phyloP scores from a whole-genome alignment of 1,140 invertebrate genomes.

The Diploscapter pachys region DNA sequence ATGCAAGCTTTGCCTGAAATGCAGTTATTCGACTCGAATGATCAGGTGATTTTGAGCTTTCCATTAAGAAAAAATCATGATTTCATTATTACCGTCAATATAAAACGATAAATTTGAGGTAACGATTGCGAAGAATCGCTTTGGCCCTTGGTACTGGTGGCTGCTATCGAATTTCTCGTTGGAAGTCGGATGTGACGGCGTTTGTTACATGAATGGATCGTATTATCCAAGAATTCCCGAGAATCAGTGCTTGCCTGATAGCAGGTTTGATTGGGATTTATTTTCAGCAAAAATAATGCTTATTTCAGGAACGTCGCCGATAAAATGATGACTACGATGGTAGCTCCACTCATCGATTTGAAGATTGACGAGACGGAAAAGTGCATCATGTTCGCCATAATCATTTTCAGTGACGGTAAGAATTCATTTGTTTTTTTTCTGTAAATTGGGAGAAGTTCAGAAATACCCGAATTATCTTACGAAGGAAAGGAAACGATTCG shows the following conservation, averaged over 20 bases:
- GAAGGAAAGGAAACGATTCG: constrained; percentile 21
- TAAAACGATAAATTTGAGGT: neutral
- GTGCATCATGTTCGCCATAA: constrained; percentile 32
- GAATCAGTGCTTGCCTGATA: constrained; percentile 33
- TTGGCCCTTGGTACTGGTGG: constrained; percentile 41
- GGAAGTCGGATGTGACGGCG: constrained; percentile 27
- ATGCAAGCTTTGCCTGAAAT: constrained; percentile 32
- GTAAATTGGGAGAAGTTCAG: constrained; percentile 13
- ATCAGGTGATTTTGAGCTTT: constrained; percentile 5
- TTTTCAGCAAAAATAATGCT: neutral
- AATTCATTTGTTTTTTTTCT: neutral
- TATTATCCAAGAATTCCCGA: constrained; percentile 27
- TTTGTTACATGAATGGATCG: constrained; percentile 39
- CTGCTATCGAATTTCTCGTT: constrained; percentile 29
- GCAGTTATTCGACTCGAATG: constrained; percentile 14
- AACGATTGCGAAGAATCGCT: constrained; percentile 36
- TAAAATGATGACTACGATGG: constrained; percentile 31
- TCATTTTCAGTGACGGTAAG: constrained; percentile 34
- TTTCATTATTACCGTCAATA: neutral
- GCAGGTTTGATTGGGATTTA: constrained; percentile 22
- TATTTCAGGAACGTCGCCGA: constrained; percentile 21
- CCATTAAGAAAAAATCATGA: no score
- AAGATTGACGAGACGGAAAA: constrained; percentile 30
- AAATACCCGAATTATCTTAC: constrained; percentile 17
- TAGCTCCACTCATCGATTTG: constrained; percentile 31